These are phyloP conservation scores for Chironomus riparius DNA, from an alignment of 2,888 invertebrate genomes.

Conservation along the genomic window DNA sequence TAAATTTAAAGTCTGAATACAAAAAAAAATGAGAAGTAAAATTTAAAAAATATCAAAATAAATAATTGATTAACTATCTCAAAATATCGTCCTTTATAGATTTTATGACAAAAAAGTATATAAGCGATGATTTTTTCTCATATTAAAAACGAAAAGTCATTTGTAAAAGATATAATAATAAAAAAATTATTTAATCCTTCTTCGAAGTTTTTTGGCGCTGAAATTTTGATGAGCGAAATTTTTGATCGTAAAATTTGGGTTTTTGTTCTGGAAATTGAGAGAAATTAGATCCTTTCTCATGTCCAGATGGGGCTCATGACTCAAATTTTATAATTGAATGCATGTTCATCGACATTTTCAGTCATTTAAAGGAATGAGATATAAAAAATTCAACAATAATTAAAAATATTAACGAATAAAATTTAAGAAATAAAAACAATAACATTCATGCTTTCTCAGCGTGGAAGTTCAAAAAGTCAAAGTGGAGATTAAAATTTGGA, in stretches of 20 bases:
- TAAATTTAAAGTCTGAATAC: neutral
- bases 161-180: neutral
- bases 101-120: neutral
- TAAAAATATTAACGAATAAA: neutral
- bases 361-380: neutral
- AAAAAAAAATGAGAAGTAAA: neutral
- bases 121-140: neutral
- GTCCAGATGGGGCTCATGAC: constrained; percentile 13
- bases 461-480: no score
- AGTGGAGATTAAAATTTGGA: neutral
- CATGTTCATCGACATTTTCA: neutral
- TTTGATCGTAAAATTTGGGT: constrained; percentile 6
- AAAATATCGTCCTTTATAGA: constrained; percentile 20
- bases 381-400: neutral
- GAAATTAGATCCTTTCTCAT: neutral
- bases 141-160: neutral
- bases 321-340: neutral
- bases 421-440: neutral
- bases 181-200: neutral
- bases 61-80: neutral
- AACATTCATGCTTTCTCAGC: neutral
- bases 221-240: neutral
- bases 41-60: neutral
- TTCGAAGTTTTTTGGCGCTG: neutral
- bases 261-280: neutral